Conservation (phyloP, 2,888 invertebrate species). For the Dugesia japonica region DNA sequence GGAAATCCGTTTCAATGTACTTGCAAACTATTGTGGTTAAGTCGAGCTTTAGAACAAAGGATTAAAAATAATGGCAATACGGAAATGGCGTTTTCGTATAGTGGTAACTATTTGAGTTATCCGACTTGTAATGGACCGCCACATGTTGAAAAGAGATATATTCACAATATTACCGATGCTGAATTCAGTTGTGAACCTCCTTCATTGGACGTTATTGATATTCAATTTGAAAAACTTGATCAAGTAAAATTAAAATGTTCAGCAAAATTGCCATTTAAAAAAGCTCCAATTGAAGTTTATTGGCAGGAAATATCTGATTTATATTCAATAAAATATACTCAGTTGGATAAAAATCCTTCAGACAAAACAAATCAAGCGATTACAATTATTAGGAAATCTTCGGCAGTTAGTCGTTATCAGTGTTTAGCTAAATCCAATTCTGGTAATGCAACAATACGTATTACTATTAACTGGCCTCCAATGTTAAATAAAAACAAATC, state of each 20-base stretch:
- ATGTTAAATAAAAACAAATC: neutral
- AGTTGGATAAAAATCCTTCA: neutral
- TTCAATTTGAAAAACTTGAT: neutral
- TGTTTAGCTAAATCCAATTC: neutral
- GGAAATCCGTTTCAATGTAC: constrained; percentile 4
- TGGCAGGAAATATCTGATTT: constrained; percentile 5
- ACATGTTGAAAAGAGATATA: neutral
- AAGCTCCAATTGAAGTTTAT: neutral
- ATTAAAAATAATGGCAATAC: neutral
- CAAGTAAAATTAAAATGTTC: neutral
- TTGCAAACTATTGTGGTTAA: neutral
- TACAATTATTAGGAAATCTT: neutral
- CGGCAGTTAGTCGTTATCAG: neutral
- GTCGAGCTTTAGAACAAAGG: neutral
- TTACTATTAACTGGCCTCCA: neutral
- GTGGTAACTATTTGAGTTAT: neutral
- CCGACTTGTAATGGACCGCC: neutral
- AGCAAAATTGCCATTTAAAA: neutral
- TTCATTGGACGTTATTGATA: neutral
- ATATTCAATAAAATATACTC: neutral
- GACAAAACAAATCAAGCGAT: neutral
- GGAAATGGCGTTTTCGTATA: neutral
- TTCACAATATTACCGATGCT: constrained; percentile 10
- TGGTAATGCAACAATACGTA: neutral
- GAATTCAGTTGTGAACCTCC: constrained; percentile 9